These are phyloP conservation scores for Apodemus speciosus DNA, from an alignment of 2,113 vertebrate species.

Conservation along the genomic window DNA sequence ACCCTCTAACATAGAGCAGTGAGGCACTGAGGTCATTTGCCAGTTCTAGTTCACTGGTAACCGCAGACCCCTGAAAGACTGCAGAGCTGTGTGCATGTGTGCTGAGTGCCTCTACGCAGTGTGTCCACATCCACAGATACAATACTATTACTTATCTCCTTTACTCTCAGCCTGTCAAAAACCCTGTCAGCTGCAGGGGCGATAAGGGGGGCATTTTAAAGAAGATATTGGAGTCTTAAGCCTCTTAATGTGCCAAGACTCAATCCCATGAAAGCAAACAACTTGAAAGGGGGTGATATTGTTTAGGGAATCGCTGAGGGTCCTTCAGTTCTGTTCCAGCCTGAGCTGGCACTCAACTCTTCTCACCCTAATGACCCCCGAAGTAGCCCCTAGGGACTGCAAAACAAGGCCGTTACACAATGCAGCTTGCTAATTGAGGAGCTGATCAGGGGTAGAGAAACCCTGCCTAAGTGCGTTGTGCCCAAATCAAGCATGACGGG, in stretches of 20 bases:
- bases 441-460: slow-evolving; percentile 88
- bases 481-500: slow-evolving; percentile 91
- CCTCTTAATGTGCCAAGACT: slow-evolving; percentile 86
- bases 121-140: slow-evolving; percentile 71
- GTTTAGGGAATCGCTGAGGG: slow-evolving; percentile 76
- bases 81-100: neutral
- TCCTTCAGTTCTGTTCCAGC: slow-evolving; percentile 52
- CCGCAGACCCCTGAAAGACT: neutral
- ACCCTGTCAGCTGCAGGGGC: slow-evolving; percentile 79
- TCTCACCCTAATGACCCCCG: slow-evolving; percentile 84
- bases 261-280: slow-evolving; percentile 86
- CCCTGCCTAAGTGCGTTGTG: slow-evolving; percentile 84
- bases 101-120: neutral
- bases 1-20: neutral
- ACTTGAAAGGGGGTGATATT: slow-evolving; percentile 82
- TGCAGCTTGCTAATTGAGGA: slow-evolving; percentile 93
- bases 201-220: slow-evolving; percentile 86
- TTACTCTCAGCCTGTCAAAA: slow-evolving; percentile 78
- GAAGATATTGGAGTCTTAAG: slow-evolving; percentile 83
- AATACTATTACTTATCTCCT: slow-evolving; percentile 84
- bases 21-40: neutral
- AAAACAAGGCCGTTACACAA: slow-evolving; percentile 90
- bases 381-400: slow-evolving; percentile 81
- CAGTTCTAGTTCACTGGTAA: slow-evolving; percentile 65
- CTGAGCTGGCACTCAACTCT: slow-evolving; percentile 72